Evolutionary conservation across 2,888 invertebrate species (phyloP), one percentile per base, ranked within the genome.

Genomic region (Orthosia cruda): DNA sequence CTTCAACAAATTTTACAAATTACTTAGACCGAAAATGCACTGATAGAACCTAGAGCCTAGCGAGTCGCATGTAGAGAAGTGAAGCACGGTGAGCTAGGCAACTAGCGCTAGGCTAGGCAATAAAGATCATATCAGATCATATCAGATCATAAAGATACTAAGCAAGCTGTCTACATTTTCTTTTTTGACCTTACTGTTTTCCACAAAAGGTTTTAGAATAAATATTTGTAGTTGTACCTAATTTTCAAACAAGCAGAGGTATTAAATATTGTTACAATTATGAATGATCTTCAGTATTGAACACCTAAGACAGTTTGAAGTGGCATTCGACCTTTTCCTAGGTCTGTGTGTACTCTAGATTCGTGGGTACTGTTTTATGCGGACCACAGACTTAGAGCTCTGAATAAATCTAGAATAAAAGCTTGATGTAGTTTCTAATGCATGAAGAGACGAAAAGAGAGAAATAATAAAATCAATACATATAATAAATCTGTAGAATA

Each of bases 271-370:
- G 9, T 62, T 54, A 49, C 18, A 65, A 50, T 13, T 47, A 18
- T 15, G 15, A 66, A 66, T 57, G 26, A 65, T 78, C 47, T 77
- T 32, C 32, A 76, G 5, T 23, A 49, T 12, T 52, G 47, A 50
- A 63, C 72, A 78, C 61, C 50, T 73, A 62, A 55, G 62, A 62
- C 32, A 66, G 16, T 73, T 12, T 55, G 55, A 45, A 79, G 65
- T 52, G 45, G 45, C 45, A 52, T 61, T 77, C 23, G 23, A 62
- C 52, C 73, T 73, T 72, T 62, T 66, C 13, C 50, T 55, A 65
- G 50, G 20, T 23, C 40, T 62, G 2, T 61, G 23, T 62, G 3
- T 57, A 23, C 23, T n/a, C 16, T 58, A n/a, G 16, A 11, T 40
- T 16, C 32, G 32, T 32, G 32, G 16, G 15, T 54, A 57, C 11